Base-by-base conservation (phyloP, 1,140 invertebrate genomes). In the Aphelenchoides fujianensis region DNA sequence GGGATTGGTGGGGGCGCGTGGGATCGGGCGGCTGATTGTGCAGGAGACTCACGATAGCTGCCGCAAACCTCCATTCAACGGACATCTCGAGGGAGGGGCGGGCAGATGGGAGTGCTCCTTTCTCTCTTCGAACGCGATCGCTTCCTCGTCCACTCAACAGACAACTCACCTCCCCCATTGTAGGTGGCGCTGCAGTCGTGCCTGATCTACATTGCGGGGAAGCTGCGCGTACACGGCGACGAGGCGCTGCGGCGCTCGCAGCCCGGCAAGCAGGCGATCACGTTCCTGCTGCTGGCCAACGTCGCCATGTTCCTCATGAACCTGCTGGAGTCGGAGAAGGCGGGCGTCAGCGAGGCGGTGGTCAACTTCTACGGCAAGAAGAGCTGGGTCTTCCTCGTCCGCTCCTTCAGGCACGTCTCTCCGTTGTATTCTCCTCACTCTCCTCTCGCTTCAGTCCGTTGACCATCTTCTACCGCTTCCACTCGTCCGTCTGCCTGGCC, bases 291-390 rank as follows among this genome's bases (percentile, higher is more conserved):
- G 31, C 69, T 82, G 16, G 79, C 79, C 19, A 82, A 82, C 67
- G 63, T 82, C 27, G 82, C 81, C 1, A 84, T 83, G 71, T 83
- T 83, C 66, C 66, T 83, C n/a, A 83, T 83, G 82, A 83, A 83
- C 59, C 71, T 83, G 52, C 74, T 83, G 7, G 81, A 83, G 68
- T 67, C 79, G 54, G 80, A 82, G 57, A 82, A 82, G 52, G 81
- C 82, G 3, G 72, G 77, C 55, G 67, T 55, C 30, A 72, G 35
- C 41, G 28, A 69, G 62, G 53, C 68, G 19, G 19, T n/a, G n/a
- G n/a, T n/a, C n/a, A n/a, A n/a, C n/a, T n/a, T n/a, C n/a, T 54
- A 64, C 7, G n/a, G 7, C 16, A 16, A 64, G 55, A 7, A 5
- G 23, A 48, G 41, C 23, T 48, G 41, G 23, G 41, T 48, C n/a